Percentiles rank a stretch among this genome's conserved stretches.
Evolutionary conservation across 53 echinoderm and acorn worm genomes (phyloP).

Genomic region (Astropecten irregularis): DNA sequence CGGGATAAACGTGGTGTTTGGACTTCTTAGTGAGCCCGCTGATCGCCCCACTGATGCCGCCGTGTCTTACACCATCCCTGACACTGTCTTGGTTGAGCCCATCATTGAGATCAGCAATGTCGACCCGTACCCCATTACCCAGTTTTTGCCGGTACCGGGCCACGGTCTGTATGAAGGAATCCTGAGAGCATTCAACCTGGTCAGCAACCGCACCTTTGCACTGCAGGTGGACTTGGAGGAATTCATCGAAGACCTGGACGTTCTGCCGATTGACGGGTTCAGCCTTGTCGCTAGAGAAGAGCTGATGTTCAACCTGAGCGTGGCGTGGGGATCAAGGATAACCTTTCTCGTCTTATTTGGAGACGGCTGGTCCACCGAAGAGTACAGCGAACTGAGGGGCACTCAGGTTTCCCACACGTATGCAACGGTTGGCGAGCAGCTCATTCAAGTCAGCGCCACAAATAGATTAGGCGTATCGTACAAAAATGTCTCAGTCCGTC

Average conservation of each 20-base stretch:
- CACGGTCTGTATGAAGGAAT: slow-evolving; percentile 22
- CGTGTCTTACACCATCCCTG: background rate
- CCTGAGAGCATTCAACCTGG: slow-evolving; percentile 37
- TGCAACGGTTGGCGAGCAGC: background rate
- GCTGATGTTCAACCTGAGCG: background rate
- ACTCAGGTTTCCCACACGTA: slow-evolving; percentile 20
- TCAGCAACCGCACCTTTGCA: slow-evolving; percentile 3
- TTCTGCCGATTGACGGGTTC: background rate
- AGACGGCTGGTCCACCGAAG: slow-evolving; percentile 2
- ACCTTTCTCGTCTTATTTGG: slow-evolving; percentile 27
- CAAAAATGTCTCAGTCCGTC: background rate
- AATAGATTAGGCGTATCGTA: slow-evolving; percentile 23
- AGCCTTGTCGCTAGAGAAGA: slow-evolving; percentile 19
- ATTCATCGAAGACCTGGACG: slow-evolving; percentile 26
- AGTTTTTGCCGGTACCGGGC: background rate
- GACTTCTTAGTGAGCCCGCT: background rate
- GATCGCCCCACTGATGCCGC: slow-evolving; percentile 11
- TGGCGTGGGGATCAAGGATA: slow-evolving; percentile 62
- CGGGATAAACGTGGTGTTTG: background rate
- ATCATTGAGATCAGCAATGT: background rate
- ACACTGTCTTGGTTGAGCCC: background rate
- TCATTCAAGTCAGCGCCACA: slow-evolving; percentile 7
- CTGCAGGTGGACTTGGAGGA: slow-evolving; percentile 16
- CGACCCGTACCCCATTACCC: slow-evolving; percentile 11
- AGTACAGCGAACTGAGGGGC: background rate